A percentile compares a stretch with the other conserved stretches of the same genome.
Evolutionary conservation across 2,113 vertebrate species (phyloP).

Genomic region (Rissa tridactyla): DNA sequence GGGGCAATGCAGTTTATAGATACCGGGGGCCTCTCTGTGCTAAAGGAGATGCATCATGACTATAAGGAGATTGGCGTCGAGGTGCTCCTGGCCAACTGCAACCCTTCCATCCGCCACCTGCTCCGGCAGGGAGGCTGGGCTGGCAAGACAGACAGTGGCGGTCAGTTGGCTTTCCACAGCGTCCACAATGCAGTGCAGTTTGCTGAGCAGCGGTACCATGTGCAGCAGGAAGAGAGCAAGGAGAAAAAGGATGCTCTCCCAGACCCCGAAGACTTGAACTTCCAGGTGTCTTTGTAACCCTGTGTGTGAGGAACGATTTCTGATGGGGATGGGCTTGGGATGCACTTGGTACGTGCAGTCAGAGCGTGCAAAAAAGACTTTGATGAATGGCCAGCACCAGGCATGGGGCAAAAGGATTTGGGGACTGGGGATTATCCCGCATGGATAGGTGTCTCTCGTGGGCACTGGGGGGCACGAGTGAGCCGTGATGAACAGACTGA

Average conservation of each 20-base stretch:
- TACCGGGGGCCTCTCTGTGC: conserved; percentile 73
- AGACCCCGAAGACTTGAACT: neutral
- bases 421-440: neutral
- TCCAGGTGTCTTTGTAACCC: neutral
- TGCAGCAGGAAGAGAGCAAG: neutral
- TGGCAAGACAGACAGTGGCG: neutral
- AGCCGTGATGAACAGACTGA: neutral
- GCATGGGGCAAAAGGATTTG: rapidly evolving
- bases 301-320: neutral
- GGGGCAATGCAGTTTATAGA: conserved; percentile 83
- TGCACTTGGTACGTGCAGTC: neutral
- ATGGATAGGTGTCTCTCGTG: neutral
- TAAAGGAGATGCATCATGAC: conserved; percentile 79
- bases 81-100: conserved; percentile 82
- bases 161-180: conserved; percentile 70
- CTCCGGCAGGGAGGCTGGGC: conserved; percentile 78
- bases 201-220: neutral
- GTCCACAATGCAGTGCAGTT: conserved; percentile 63
- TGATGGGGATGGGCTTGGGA: neutral
- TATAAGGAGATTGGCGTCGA: conserved; percentile 72
- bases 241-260: neutral
- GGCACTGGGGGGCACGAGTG: neutral
- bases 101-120: conserved; percentile 70
- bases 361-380: neutral
- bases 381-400: neutral